Percentiles rank a stretch among this genome's conserved stretches.
phyloP scores from a whole-genome alignment of 2,888 invertebrate genomes.

The Lycaena phlaeas region DNA sequence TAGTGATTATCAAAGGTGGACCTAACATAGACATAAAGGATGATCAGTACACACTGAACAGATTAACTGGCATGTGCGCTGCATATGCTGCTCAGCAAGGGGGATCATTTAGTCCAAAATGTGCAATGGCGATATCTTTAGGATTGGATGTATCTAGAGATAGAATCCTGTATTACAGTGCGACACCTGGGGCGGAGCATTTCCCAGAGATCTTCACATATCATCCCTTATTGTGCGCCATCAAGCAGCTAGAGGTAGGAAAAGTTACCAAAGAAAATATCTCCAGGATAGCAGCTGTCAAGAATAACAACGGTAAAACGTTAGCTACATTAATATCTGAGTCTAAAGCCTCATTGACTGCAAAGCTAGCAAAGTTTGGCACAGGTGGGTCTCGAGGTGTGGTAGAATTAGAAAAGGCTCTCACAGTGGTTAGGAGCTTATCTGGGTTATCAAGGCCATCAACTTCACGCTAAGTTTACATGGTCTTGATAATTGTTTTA shows the following conservation, averaged over 20 bases:
- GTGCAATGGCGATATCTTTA: not conserved
- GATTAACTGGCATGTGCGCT: constrained; percentile 3
- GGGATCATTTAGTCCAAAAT: not conserved
- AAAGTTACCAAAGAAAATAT: constrained; percentile 2
- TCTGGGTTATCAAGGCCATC: not conserved
- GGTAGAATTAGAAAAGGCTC: constrained; percentile 7
- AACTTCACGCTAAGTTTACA: not conserved
- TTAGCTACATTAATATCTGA: not conserved
- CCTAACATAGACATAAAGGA: not conserved
- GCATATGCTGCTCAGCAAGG: constrained; percentile 2
- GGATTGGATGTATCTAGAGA: not conserved
- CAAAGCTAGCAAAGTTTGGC: not conserved
- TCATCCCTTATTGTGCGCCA: not conserved
- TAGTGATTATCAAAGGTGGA: not conserved
- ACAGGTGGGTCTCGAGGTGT: constrained; percentile 2
- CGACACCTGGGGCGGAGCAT: constrained; percentile 1
- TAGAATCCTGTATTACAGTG: constrained; percentile 1
- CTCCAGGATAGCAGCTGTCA: not conserved
- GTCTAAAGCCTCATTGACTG: not conserved
- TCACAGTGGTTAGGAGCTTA: constrained; percentile 5
- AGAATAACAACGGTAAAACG: not conserved
- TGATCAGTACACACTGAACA: constrained; percentile 2
- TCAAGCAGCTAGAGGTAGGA: not conserved
- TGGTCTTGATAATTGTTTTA: too few species aligned
- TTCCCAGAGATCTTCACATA: not conserved